A percentile compares a stretch with the other conserved stretches of the same genome.
Evolutionary conservation across 2,797 vertebrate genomes (phyloP).

Genomic region (Urosaurus nigricauda): DNA sequence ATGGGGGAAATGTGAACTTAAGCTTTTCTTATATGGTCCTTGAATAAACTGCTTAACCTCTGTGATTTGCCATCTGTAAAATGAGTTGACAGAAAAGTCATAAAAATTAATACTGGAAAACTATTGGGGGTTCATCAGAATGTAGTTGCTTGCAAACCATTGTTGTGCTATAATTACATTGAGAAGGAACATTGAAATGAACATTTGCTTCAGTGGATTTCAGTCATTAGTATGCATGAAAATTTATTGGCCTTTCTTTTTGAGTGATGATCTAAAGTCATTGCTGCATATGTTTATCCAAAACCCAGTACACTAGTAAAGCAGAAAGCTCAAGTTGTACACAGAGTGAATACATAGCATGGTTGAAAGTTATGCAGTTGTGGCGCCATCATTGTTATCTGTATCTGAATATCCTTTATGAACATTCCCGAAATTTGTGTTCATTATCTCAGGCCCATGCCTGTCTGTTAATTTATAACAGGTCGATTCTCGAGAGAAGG

Average conservation of each 20-base stretch:
- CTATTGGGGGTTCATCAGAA: constrained; percentile 19
- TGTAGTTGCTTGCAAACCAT: not conserved
- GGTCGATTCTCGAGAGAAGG: no score
- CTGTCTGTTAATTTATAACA: not conserved
- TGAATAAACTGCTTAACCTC: constrained; percentile 35
- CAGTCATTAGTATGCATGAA: not conserved
- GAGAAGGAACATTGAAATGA: not conserved
- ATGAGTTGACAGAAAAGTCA: constrained; percentile 23
- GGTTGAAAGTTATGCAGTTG: not conserved
- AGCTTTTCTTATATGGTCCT: not conserved
- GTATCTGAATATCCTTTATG: not conserved
- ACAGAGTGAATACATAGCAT: constrained; percentile 4
- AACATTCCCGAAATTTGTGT: not conserved
- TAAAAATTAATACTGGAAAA: constrained; percentile 12
- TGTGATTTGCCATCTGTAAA: constrained; percentile 36
- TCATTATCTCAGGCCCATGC: no score
- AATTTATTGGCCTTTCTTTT: constrained; percentile 9
- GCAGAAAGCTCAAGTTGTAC: not conserved
- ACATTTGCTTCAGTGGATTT: constrained; percentile 8
- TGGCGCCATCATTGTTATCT: not conserved
- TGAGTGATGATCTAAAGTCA: not conserved
- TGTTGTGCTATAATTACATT: constrained; percentile 26
- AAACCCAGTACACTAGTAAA: constrained; percentile 1
- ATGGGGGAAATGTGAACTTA: not conserved
- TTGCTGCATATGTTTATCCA: constrained; percentile 6